These are phyloP conservation scores for Gasterosteus nipponicus DNA, from an alignment of 2,113 vertebrate genomes.

Conservation along the genomic window DNA sequence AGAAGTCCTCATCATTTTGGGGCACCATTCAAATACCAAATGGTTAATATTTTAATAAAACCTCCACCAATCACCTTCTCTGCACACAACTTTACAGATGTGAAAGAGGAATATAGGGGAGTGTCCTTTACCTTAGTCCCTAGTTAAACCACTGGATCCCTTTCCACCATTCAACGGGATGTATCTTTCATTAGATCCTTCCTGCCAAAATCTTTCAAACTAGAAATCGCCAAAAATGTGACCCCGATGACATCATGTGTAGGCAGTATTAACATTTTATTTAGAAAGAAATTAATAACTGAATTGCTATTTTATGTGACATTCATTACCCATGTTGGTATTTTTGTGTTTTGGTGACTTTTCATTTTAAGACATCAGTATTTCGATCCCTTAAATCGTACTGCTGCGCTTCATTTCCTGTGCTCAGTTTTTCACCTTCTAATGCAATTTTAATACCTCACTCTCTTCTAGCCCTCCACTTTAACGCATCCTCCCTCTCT, in stretches of 20 bases:
- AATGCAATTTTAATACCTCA: conserved; percentile 23
- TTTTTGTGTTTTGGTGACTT: background rate
- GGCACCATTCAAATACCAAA: background rate
- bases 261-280: background rate
- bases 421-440: background rate
- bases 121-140: background rate
- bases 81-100: background rate
- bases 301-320: background rate
- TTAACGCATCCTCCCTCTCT: background rate
- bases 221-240: background rate
- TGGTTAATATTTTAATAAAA: background rate
- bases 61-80: background rate
- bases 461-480: background rate
- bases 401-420: background rate
- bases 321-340: background rate
- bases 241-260: background rate
- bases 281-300: background rate
- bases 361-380: background rate
- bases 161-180: background rate
- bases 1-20: background rate
- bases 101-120: background rate
- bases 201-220: background rate
- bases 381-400: background rate
- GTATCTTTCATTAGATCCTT: background rate
- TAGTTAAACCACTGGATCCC: background rate